phyloP scores from a whole-genome alignment of 2,113 vertebrate genomes.

The Sakesphorus luctuosus region DNA sequence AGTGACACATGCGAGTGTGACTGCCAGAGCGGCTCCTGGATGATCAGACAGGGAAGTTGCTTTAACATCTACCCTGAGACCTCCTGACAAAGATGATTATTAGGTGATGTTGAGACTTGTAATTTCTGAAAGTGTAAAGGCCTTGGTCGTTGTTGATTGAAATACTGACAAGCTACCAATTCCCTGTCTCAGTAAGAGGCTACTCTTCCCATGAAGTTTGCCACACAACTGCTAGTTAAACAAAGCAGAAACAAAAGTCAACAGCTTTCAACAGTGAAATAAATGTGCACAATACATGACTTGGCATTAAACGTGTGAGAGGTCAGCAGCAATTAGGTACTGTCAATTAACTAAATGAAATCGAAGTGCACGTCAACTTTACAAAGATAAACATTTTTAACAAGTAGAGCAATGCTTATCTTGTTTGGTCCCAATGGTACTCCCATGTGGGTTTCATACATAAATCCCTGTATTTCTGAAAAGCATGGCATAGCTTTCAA shows the following conservation, averaged over 20 bases:
- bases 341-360: not conserved
- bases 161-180: not conserved
- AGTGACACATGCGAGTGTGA: not conserved
- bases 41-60: not conserved
- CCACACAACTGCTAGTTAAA: not conserved
- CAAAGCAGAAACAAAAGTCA: not conserved
- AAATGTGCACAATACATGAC: not conserved
- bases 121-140: not conserved
- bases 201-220: not conserved
- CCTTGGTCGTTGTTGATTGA: not conserved
- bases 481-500: not conserved
- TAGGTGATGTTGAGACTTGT: not conserved
- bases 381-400: not conserved
- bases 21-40: not conserved
- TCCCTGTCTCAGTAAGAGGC: not conserved
- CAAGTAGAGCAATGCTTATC: not conserved
- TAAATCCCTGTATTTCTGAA: not conserved
- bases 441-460: not conserved
- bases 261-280: not conserved
- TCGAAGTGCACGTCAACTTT: not conserved
- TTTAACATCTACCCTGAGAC: not conserved
- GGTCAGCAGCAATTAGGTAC: not conserved
- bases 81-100: not conserved
- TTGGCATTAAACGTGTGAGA: not conserved
- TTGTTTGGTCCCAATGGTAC: not conserved